phyloP scores from a whole-genome alignment of 1,140 invertebrate genomes.

The Hypsibius dujardini region DNA sequence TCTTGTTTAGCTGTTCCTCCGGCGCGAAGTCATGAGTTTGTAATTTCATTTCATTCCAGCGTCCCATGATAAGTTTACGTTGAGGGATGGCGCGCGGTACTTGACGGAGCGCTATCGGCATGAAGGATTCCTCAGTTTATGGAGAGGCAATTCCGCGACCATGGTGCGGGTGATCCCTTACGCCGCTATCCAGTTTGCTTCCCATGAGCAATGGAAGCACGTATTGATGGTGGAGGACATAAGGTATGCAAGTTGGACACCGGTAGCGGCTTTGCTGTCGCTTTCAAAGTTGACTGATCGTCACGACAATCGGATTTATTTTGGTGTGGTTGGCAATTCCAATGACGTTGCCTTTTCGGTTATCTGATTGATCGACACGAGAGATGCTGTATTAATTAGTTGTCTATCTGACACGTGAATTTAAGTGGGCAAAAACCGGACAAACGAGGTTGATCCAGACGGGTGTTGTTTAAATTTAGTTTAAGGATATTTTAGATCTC shows the following conservation, averaged over 20 bases:
- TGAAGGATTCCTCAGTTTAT: constrained; percentile 63
- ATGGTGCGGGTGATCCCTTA: constrained; percentile 92
- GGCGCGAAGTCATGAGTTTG: constrained; percentile 20
- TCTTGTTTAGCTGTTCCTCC: constrained; percentile 21
- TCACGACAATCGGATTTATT: too few relatives aligned
- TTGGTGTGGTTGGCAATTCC: too few relatives aligned
- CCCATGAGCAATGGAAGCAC: constrained; percentile 87
- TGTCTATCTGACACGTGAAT: too few relatives aligned
- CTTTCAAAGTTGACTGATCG: neutral
- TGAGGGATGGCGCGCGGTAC: constrained; percentile 56
- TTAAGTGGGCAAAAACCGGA: too few relatives aligned
- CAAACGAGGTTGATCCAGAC: too few relatives aligned
- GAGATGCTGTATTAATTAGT: too few relatives aligned
- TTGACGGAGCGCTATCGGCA: constrained; percentile 36
- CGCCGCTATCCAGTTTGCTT: constrained; percentile 86
- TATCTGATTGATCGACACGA: too few relatives aligned
- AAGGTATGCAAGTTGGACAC: constrained; percentile 35
- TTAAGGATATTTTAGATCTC: too few relatives aligned
- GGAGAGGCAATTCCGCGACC: constrained; percentile 92
- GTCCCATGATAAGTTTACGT: constrained; percentile 44
- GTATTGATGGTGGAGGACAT: constrained; percentile 50
- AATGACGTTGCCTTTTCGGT: too few relatives aligned
- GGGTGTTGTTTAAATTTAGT: too few relatives aligned
- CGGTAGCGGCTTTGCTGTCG: neutral
- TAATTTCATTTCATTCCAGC: constrained; percentile 24